Evolutionary conservation across 1,140 invertebrate genomes (phyloP).

Genomic region (Bradysia coprophila): DNA sequence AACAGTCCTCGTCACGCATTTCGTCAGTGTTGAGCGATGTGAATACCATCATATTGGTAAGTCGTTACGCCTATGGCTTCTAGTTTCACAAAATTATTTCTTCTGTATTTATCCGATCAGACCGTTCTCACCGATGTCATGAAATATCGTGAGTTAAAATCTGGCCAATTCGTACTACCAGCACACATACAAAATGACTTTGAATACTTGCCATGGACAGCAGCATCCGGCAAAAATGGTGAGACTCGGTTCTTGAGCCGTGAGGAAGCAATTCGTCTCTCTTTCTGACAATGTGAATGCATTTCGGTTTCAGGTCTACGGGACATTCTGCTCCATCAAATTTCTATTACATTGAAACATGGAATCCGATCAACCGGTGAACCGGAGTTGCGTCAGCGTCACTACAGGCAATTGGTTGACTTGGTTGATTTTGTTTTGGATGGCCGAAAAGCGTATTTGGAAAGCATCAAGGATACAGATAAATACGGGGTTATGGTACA

Average conservation of each 20-base stretch:
- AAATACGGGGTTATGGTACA: slow-evolving; percentile 36
- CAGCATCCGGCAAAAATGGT: slow-evolving; percentile 28
- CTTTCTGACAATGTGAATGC: too few species aligned
- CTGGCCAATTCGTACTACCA: slow-evolving; percentile 24
- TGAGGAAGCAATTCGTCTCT: too few species aligned
- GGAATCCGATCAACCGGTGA: slow-evolving; percentile 33
- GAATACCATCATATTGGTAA: slow-evolving; percentile 33
- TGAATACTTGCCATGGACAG: slow-evolving; percentile 49
- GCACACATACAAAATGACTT: slow-evolving; percentile 8
- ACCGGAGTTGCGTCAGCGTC: slow-evolving; percentile 25
- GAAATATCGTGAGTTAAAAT: slow-evolving; percentile 34
- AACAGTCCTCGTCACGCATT: slow-evolving; percentile 30
- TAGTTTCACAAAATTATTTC: slow-evolving; percentile 5
- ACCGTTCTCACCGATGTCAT: slow-evolving; percentile 34
- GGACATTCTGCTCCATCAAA: slow-evolving; percentile 25
- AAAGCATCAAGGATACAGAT: slow-evolving; percentile 40
- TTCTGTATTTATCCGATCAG: slow-evolving; percentile 17
- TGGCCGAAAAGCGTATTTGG: slow-evolving; percentile 47
- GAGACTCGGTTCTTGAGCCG: too few species aligned
- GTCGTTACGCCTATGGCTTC: slow-evolving; percentile 6
- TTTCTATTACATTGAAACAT: slow-evolving; percentile 32
- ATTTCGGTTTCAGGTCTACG: slow-evolving; percentile 22
- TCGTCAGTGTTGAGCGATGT: slow-evolving; percentile 31
- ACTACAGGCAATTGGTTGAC: slow-evolving; percentile 51
- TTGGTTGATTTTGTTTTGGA: slow-evolving; percentile 61